phyloP scores from a whole-genome alignment of 2,888 invertebrate species.

The Heliothis peltigera region DNA sequence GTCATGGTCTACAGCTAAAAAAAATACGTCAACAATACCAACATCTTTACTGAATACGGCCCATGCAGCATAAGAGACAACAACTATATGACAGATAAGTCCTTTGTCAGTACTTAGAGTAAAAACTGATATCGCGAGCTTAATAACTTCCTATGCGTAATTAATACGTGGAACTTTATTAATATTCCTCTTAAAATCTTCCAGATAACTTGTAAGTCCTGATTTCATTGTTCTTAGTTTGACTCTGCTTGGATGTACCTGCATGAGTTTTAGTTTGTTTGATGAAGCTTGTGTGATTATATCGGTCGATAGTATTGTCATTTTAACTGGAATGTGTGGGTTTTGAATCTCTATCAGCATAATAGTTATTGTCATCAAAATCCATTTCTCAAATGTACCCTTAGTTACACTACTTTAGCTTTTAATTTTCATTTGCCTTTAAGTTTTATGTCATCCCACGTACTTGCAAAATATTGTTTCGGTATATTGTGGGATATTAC shows the following conservation, averaged over 20 bases:
- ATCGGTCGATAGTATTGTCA: neutral
- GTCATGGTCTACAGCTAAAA: too few species aligned
- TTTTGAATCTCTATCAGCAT: neutral
- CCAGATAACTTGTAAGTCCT: slow-evolving; percentile 26
- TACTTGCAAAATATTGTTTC: neutral
- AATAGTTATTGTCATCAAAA: neutral
- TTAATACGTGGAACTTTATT: slow-evolving; percentile 44
- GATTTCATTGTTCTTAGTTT: slow-evolving; percentile 42
- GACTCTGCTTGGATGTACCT: slow-evolving; percentile 1
- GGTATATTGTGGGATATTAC: neutral
- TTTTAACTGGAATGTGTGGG: neutral
- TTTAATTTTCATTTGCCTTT: neutral
- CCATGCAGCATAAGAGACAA: neutral
- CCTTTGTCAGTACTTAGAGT: neutral
- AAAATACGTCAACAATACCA: neutral
- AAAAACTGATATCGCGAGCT: slow-evolving; percentile 18
- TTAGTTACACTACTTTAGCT: too few species aligned
- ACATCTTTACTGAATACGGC: too few species aligned
- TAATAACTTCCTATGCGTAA: slow-evolving; percentile 14
- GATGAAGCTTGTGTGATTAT: neutral
- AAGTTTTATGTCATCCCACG: neutral
- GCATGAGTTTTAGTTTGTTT: slow-evolving; percentile 1
- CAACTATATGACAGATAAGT: neutral
- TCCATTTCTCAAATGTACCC: too few species aligned
- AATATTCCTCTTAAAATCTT: slow-evolving; percentile 44